Base-by-base conservation (phyloP, 2,797 vertebrate genomes). In the Lacerta viridis region DNA sequence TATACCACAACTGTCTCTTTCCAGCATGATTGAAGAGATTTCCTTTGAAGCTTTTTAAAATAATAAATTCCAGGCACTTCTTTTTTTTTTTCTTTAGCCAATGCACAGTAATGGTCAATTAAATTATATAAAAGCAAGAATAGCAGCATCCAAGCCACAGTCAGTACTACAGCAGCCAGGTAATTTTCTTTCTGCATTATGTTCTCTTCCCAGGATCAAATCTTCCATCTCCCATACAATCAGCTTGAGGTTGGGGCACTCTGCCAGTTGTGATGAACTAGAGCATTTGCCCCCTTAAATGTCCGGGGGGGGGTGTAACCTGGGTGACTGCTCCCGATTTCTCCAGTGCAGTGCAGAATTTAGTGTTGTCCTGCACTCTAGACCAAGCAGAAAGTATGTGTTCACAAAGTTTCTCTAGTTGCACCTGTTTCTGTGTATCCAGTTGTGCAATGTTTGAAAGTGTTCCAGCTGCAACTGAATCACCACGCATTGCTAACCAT, bases 1-100 rank as follows among this genome's bases (percentile, higher is more conserved):
- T 91, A 91, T 90, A 90, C 80, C 33, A 13, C 55, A 85, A 90
- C 90, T 95, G 89, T 93, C 90, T 96, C 93, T 92, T 87, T 75
- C 80, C 78, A 59, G 0, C 0, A 76, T 15, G 61, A 86, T 55
- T 83, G 87, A 86, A 75, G 46, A 80, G 68, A n/a, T 23, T 77
- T 84, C 71, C 81, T 27, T 7, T 87, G 90, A 64, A n/a, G 90
- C 23, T 81, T 64, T 81, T 61, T 64, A 33, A 74, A 41, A 71
- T 39, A 85, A 87, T 9, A 11, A 83, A 23, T 39, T 23, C 25
- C 74, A 27, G 43, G 1, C 25, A 68, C 59, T 85, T 18, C 61
- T 83, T 29, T 11, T n/a, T 33, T 33, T 33, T 15, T 74, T 55
- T 55, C 17, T 9, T n/a, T 36, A 0, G 0, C 7, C 0, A 4